Conservation (phyloP, 2,113 vertebrate genomes). For the Mohoua ochrocephala region DNA sequence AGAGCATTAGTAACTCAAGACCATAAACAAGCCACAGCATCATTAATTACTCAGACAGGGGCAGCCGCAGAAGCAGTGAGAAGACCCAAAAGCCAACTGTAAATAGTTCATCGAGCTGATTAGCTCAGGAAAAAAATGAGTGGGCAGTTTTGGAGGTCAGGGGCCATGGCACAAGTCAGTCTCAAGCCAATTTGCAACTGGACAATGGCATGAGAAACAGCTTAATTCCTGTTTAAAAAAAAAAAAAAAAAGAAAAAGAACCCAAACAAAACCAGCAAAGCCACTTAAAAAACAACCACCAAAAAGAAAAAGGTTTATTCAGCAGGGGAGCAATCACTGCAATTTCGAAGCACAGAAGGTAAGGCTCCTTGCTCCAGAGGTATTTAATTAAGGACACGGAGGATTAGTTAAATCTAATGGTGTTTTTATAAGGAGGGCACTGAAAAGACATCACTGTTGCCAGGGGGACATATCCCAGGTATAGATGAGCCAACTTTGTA, state of each 20-base stretch:
- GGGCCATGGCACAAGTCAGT: constrained; percentile 37
- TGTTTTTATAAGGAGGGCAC: background rate
- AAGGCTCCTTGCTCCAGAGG: constrained; percentile 34
- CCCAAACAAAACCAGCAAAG: background rate
- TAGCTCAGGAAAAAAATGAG: constrained; percentile 55
- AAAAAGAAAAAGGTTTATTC: background rate
- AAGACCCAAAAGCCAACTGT: constrained; percentile 68
- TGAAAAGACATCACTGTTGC: background rate
- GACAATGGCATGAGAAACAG: constrained; percentile 24
- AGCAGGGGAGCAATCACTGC: constrained; percentile 41
- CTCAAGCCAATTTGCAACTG: constrained; percentile 41
- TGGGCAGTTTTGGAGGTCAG: constrained; percentile 56
- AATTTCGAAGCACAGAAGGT: constrained; percentile 36
- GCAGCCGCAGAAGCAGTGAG: constrained; percentile 57
- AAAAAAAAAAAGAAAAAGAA: background rate
- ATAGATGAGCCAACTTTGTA: background rate
- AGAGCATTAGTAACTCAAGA: constrained; percentile 69
- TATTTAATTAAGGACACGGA: constrained; percentile 50
- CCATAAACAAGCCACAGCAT: constrained; percentile 64
- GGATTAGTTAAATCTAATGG: constrained; percentile 27
- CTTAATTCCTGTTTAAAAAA: background rate
- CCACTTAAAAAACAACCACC: background rate
- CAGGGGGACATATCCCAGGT: background rate
- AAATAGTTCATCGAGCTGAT: constrained; percentile 63
- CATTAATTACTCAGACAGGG: constrained; percentile 74